Conservation (phyloP, 2,113 vertebrate genomes). For the Tupaia chinensis region DNA sequence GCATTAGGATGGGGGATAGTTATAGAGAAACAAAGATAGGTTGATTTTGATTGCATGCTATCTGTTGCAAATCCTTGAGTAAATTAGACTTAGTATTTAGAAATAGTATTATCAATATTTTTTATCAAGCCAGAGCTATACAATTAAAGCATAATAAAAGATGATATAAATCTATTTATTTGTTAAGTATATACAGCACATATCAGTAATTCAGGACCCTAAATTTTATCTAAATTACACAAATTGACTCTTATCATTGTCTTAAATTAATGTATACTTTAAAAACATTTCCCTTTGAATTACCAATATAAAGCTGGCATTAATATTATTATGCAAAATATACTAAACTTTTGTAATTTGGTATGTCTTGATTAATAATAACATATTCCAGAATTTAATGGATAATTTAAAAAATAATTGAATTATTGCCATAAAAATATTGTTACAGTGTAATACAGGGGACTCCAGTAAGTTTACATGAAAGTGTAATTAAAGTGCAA, state of each 20-base stretch:
- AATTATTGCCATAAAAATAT: background rate
- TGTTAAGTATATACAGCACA: background rate
- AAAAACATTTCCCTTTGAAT: background rate
- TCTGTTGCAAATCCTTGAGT: background rate
- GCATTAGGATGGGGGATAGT: background rate
- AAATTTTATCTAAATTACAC: slow-evolving; percentile 6
- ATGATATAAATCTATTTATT: slow-evolving; percentile 2
- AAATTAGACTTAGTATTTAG: background rate
- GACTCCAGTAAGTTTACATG: too few species aligned
- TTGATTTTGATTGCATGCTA: background rate
- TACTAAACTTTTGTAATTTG: background rate
- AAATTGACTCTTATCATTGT: background rate
- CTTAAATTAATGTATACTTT: background rate
- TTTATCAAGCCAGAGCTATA: background rate
- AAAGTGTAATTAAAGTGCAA: too few species aligned
- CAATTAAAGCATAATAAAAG: background rate
- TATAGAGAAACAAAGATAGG: background rate
- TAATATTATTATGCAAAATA: slow-evolving; percentile 14
- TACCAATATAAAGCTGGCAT: background rate
- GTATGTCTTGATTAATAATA: background rate
- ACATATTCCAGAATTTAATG: background rate
- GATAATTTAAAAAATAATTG: background rate
- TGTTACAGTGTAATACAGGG: background rate
- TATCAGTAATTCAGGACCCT: background rate
- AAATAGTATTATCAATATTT: background rate